Evolutionary conservation across 2,797 vertebrate species (phyloP), one percentile per base, ranked within the genome.

Genomic region (Holocentrus rufus): DNA sequence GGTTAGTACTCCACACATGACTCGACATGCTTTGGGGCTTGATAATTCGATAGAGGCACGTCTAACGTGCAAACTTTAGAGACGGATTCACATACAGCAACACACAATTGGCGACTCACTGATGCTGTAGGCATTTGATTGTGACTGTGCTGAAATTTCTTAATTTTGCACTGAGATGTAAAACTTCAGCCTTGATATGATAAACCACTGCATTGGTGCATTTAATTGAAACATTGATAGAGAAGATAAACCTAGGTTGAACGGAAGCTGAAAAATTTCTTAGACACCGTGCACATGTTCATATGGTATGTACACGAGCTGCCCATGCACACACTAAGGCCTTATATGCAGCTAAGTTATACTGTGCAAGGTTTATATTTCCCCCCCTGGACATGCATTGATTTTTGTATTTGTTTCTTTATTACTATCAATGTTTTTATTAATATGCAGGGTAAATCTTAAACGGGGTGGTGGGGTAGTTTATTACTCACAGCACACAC

Each of bases 91-190:
- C 55, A 34, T 64, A 15, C 30, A 57, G 71, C 31, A 46, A 80
- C 30, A 54, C 30, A 50, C 44, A 53, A 80, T 86, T 77, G 58
- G 72, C 80, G 71, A 80, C 66, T 69, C 30, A 25, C 57, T 66
- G 49, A 75, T 30, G 27, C 23, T 71, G 79, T 77, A 86, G 67
- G 72, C 58, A 65, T 87, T 73, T 74, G 55, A 87, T 87, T 82
- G 65, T 62, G 87, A 82, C 79, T 82, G 85, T 87, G 89, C 86
- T 61, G 62, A 89, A 88, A 76, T 82, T 69, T 60, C 31, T 66
- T 69, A 62, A 89, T 85, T 91, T 89, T 90, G 90, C 89, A 92
- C 90, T 92, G 89, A 92, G 74, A 77, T 65, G n/a, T 65, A 66
- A 68, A 63, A 57, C 39, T 70, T 80, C 55, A 57, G 79, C 66